phyloP scores from a whole-genome alignment of 2,888 invertebrate genomes.

The Sthenelais limicola region DNA sequence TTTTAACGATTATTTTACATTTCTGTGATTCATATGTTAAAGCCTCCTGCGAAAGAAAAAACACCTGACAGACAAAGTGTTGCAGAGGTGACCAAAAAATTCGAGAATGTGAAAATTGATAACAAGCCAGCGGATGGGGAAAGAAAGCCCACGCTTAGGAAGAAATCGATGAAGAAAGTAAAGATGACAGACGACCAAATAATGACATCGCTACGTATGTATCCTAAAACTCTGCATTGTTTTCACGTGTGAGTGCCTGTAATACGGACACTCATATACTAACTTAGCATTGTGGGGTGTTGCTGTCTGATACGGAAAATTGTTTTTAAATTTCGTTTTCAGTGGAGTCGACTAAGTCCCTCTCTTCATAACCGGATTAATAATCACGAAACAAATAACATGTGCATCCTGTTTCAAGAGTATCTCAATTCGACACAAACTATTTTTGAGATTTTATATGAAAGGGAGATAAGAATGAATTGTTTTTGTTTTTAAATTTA shows the following conservation, averaged over 20 bases:
- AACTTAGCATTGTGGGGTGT: no score
- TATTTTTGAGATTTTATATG: no score
- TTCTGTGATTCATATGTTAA: not conserved
- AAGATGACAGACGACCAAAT: conserved; percentile 83
- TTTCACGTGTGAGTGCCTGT: no score
- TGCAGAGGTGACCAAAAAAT: conserved; percentile 27
- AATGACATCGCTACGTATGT: conserved; percentile 80
- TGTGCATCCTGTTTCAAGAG: no score
- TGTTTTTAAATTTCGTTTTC: not conserved
- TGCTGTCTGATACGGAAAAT: no score
- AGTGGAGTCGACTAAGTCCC: no score
- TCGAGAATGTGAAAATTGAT: conserved; percentile 38
- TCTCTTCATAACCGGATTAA: conserved; percentile 3
- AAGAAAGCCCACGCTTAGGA: conserved; percentile 35
- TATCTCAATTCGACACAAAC: no score
- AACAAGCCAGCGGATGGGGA: conserved; percentile 39
- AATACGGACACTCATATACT: no score
- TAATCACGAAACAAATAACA: no score
- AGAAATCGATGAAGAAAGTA: conserved; percentile 77
- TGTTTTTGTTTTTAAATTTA: no score
- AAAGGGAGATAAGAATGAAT: no score
- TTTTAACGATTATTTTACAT: not conserved
- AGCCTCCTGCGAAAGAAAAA: not conserved
- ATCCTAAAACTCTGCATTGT: not conserved
- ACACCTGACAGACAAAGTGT: conserved; percentile 12